phyloP scores from a whole-genome alignment of 2,113 vertebrate species.

The Periophthalmodon schlosseri region DNA sequence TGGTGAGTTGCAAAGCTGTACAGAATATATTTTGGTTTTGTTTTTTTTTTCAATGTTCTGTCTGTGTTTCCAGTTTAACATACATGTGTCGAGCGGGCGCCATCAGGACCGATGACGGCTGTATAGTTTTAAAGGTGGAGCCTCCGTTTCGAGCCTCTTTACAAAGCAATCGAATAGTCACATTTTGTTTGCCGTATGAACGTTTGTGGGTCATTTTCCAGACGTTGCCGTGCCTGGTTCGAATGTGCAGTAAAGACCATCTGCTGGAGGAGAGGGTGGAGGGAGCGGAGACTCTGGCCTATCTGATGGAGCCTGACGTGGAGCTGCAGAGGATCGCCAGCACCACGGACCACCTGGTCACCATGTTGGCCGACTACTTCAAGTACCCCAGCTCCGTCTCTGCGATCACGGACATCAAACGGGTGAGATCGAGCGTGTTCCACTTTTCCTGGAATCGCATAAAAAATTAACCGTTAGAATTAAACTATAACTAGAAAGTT shows the following conservation, averaged over 20 bases:
- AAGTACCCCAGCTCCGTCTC: slow-evolving; percentile 99
- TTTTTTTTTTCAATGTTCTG: neutral
- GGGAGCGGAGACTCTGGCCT: slow-evolving; percentile 95
- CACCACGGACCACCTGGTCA: slow-evolving; percentile 94
- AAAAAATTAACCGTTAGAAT: neutral
- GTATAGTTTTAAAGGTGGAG: slow-evolving; percentile 91
- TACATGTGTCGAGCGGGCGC: slow-evolving; percentile 99
- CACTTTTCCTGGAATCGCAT: neutral
- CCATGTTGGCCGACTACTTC: slow-evolving; percentile 98
- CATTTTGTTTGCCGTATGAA: neutral
- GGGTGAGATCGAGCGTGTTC: slow-evolving; percentile 76
- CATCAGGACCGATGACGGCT: slow-evolving; percentile 90
- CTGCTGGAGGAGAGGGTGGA: slow-evolving; percentile 95
- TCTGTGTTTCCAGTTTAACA: slow-evolving; percentile 84
- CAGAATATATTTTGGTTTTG: neutral
- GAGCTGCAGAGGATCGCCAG: slow-evolving; percentile 97
- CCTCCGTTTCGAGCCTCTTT: neutral
- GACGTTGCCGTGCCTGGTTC: slow-evolving; percentile 95
- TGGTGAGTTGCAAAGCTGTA: slow-evolving; percentile 80
- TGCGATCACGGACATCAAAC: slow-evolving; percentile 97
- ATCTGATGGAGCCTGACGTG: slow-evolving; percentile 95
- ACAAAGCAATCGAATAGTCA: neutral
- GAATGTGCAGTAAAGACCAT: slow-evolving; percentile 98
- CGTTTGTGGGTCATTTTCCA: slow-evolving; percentile 40
- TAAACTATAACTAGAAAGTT: too few relatives aligned